Base-by-base conservation (phyloP, 2,113 vertebrate species). In the Oryzias melastigma region DNA sequence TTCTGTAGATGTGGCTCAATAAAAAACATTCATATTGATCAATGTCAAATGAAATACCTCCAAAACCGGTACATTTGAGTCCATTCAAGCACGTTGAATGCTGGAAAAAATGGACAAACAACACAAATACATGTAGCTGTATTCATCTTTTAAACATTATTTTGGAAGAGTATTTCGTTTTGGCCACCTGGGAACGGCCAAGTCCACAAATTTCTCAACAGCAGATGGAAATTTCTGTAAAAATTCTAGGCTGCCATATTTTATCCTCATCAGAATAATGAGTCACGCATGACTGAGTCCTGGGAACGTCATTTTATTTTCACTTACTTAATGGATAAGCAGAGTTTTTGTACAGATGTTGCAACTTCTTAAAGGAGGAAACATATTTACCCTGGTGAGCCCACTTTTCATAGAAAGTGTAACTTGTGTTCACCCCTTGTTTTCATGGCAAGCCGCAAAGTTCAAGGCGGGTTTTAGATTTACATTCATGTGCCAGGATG, bases 331-430 rank as follows among this genome's bases (percentile, higher is more conserved):
- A 56, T 24, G 17, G 14, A 56, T 35, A 50, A 19, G 49, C 41
- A 24, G 13, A 20, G 20, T 53, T 59, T 68, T 59, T 20, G 27
- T 41, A 45, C 65, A 68, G 48, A 40, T 47, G 56, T 47, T 52
- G 18, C 46, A 27, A 59, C 29, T n/a, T 22, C 19, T 68, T 52
- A 25, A 42, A 46, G 48, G 47, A 50, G 43, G 18, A 14, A 49
- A 22, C 45, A 45, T 41, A 15, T 16, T 59, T 4, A 47, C 42
- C 41, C 15, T 27, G 17, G 46, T 50, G 19, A 65, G 57, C 46
- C 41, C 22, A 12, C n/a, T 57, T 65, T 44, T 65, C 46, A 29
- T 41, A 43, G 46, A 50, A 35, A 65, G 63, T 13, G 22, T 57
- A 18, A 65, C 2, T 35, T 35, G 35, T 35, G 35, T 35, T 35